Conservation (phyloP, 1,140 invertebrate species). For the Hylaeus anthracinus region DNA sequence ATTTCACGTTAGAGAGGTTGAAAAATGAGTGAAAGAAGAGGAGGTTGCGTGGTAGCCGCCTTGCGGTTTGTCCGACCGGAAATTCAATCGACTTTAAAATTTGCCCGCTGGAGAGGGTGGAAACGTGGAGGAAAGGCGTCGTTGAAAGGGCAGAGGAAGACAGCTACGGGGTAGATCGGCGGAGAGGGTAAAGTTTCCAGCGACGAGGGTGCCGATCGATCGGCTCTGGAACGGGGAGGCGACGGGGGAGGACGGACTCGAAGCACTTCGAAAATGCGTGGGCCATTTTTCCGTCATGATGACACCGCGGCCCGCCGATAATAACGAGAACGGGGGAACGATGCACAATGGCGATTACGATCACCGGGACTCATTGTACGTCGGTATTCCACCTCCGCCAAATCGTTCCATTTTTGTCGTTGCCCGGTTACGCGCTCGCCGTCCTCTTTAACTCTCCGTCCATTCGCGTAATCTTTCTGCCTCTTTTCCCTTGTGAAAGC, state of each 20-base stretch:
- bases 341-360: conserved; percentile 65
- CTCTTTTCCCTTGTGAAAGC: conserved; percentile 27
- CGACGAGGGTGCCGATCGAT: conserved; percentile 53
- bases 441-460: conserved; percentile 38
- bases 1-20: conserved; percentile 37
- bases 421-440: conserved; percentile 37
- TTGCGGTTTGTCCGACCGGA: conserved; percentile 50
- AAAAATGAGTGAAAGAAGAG: conserved; percentile 38
- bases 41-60: conserved; percentile 32
- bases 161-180: conserved; percentile 3
- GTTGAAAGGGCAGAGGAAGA: too few species aligned
- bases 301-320: conserved; percentile 44
- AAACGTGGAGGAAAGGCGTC: not conserved
- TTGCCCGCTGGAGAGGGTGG: conserved; percentile 23
- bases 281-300: conserved; percentile 60
- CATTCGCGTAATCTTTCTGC: conserved; percentile 24
- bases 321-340: conserved; percentile 50
- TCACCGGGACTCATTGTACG: conserved; percentile 59
- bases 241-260: conserved; percentile 4
- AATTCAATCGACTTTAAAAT: conserved; percentile 64
- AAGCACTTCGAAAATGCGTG: conserved; percentile 61
- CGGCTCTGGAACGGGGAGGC: conserved; percentile 33
- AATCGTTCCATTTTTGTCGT: conserved; percentile 58
- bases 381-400: conserved; percentile 39
- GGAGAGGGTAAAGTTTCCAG: conserved; percentile 51